Evolutionary conservation across 2,797 vertebrate species (phyloP).

Genomic region (Epinephelus awoara): DNA sequence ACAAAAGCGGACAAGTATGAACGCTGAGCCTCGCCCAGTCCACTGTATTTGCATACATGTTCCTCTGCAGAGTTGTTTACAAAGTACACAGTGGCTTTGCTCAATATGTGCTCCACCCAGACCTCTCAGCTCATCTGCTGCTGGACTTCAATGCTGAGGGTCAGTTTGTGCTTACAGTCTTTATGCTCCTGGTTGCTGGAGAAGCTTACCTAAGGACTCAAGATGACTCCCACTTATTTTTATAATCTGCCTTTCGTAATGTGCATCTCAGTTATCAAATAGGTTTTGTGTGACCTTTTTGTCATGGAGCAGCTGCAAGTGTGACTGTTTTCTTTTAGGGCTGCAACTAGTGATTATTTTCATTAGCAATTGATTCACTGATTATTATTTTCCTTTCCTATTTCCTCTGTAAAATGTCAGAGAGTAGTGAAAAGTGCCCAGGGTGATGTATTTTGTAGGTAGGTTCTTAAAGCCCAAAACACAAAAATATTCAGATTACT

Average conservation of each 20-base stretch:
- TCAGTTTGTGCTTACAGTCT: conserved; percentile 1
- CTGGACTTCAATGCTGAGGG: not conserved
- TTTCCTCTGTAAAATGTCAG: not conserved
- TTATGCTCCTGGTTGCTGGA: not conserved
- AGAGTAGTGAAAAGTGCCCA: not conserved
- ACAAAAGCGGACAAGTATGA: conserved; percentile 31
- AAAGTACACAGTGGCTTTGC: conserved; percentile 12
- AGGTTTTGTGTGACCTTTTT: not conserved
- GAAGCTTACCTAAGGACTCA: not conserved
- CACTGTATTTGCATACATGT: conserved; percentile 16
- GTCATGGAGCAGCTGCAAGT: not conserved
- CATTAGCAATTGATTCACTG: not conserved
- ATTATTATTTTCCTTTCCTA: not conserved
- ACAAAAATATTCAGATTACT: not conserved
- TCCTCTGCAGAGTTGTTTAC: conserved; percentile 23
- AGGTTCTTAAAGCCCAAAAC: not conserved
- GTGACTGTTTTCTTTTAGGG: not conserved
- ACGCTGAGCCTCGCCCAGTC: not conserved
- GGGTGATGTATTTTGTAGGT: not conserved
- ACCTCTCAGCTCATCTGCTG: conserved; percentile 11
- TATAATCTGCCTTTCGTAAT: not conserved
- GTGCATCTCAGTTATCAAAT: not conserved
- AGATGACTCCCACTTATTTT: not conserved
- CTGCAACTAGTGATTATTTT: not conserved
- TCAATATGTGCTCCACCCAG: conserved; percentile 10